phyloP scores from a whole-genome alignment of 2,113 vertebrate species.

The Phylloscopus trochiloides region DNA sequence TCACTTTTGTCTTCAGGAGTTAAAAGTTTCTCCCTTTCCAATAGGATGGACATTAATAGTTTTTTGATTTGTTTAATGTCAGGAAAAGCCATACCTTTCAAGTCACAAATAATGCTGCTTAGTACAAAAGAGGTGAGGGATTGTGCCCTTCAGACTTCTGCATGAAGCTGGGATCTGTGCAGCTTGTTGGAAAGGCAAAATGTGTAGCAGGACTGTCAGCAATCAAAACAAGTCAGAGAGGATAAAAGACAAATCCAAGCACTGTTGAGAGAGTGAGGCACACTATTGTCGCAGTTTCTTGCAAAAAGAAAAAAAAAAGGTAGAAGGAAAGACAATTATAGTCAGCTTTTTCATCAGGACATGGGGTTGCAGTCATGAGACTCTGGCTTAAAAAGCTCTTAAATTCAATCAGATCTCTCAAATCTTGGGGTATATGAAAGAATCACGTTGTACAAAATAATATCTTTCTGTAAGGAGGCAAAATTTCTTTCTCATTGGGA shows the following conservation, averaged over 20 bases:
- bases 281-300: background rate
- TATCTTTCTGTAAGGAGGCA: background rate
- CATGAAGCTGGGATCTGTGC: background rate
- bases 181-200: background rate
- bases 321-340: background rate
- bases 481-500: background rate
- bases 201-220: background rate
- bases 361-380: background rate
- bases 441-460: background rate
- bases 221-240: background rate
- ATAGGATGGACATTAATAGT: background rate
- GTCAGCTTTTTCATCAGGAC: background rate
- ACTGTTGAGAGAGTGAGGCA: background rate
- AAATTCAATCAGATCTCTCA: background rate
- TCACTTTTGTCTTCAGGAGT: background rate
- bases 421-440: background rate
- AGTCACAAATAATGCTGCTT: background rate
- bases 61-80: background rate
- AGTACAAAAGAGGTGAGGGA: background rate
- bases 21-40: background rate
- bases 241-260: background rate
- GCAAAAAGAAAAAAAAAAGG: background rate
- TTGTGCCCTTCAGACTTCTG: background rate
- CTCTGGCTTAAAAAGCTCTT: background rate
- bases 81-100: background rate